A percentile compares a stretch with the other conserved stretches of the same genome.
These are phyloP conservation scores for Coelinius sp. DNA, from an alignment of 2,888 invertebrate species.

Conservation along the genomic window DNA sequence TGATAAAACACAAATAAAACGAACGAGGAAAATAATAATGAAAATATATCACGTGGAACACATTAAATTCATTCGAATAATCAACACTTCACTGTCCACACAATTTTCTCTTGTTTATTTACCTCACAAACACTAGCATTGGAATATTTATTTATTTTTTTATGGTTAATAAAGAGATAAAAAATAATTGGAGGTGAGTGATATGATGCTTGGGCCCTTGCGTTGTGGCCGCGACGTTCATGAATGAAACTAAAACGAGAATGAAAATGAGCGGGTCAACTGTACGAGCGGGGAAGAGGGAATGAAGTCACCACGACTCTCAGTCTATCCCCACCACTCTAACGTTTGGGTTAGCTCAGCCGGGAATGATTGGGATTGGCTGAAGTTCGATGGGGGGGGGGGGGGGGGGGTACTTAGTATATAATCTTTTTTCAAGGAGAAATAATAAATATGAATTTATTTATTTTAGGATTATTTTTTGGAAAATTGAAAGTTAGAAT, in stretches of 20 bases:
- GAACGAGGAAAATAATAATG: neutral
- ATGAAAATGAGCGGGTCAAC: conserved; percentile 3
- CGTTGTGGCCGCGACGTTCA: conserved; percentile 59
- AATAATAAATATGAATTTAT: no score
- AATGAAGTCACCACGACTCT: neutral
- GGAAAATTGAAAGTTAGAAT: no score
- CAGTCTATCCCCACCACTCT: neutral
- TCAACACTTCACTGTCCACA: neutral
- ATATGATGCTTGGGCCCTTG: conserved; percentile 26
- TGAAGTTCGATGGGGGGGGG: no score
- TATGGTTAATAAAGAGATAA: neutral
- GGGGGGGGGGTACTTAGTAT: neutral
- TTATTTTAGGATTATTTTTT: no score
- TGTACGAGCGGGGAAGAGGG: neutral
- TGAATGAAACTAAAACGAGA: conserved; percentile 66
- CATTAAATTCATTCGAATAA: neutral
- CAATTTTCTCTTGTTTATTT: neutral
- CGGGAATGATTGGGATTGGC: neutral
- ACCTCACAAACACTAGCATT: no score
- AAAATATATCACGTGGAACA: neutral
- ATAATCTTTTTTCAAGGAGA: neutral
- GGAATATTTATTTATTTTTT: neutral
- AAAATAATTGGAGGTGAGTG: neutral
- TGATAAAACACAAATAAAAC: neutral
- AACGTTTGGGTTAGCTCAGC: neutral